Base-by-base conservation (phyloP, 2,888 invertebrate species). In the Keiferia lycopersicella region DNA sequence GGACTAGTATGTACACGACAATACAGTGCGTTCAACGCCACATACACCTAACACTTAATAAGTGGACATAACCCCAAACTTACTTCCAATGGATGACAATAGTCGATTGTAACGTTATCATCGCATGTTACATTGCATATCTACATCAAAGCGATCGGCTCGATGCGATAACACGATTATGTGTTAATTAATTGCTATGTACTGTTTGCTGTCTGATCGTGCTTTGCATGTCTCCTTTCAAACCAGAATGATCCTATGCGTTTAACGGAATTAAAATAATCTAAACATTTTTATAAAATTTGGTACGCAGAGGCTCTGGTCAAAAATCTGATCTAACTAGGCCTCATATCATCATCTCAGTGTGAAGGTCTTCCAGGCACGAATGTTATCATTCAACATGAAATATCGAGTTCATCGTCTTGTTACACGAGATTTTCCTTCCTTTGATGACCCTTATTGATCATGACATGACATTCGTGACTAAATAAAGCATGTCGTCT, bases 121-220 rank as follows among this genome's bases (percentile, higher is more conserved):
- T 71, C 68, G 67, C 69, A 67, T 65, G 68, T 73, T 66, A 68
- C 75, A 76, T 79, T 78, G 77, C 69, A 68, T 71, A 73, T 72
- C 74, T 70, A 64, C 76, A 74, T 77, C 73, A 68, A 66, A 66
- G 64, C 70, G 78, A 81, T 82, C 75, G 73, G 71, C 34, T 67
- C 67, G 66, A 73, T 67, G 63, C 71, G 80, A 81, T 81, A 77
- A 61, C 67, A 68, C 71, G 69, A 73, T 75, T 74, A 72, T 71
- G 69, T 69, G 73, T 74, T 74, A 71, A 71, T 73, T 75, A 66
- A 71, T 73, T 75, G 66, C 72, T 69, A 73, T 81, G 77, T 78
- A 79, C 78, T 71, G 71, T 73, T 80, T 77, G 80, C 81, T 83
- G 78, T 81, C 73, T 75, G 67, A 67, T 67, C 69, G 71, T 80